Evolutionary conservation across 64 coral and sea anemone species (phyloP), one percentile per base, ranked within the genome.

Genomic region (Montipora foliosa): DNA sequence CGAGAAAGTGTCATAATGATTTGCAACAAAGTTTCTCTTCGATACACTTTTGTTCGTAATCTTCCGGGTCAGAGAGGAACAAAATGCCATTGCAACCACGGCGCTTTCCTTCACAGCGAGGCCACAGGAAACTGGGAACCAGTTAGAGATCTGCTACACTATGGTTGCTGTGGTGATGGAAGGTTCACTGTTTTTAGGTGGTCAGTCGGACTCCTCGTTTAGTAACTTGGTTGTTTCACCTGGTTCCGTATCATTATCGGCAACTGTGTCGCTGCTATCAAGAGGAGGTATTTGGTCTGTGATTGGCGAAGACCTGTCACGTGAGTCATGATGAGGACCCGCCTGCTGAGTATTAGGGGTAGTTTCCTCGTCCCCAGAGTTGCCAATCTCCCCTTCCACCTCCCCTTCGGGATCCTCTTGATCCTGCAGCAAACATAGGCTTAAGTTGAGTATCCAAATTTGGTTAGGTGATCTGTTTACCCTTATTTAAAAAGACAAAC

Each of bases 51-150:
- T 72, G 66, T 51, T 19, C 19, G 19, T 50, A 59, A 71, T 9
- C 17, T 13, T 16, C 62, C 67, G 82, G 45, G 82, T 86, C 82
- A 86, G 37, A 86, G 66, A 17, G 25, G 17, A 45, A 72, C 66
- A 86, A 86, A 37, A 86, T 86, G 82, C 82, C 82, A 86, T 48
- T 71, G 82, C 67, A 72, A 71, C 82, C 82, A 86, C 9, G 82
- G 64, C 62, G 62, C 47, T 22, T 46, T 70, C 37, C 62, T 71
- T 86, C 66, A 19, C 20, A n/a, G 66, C 58, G 19, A 50, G 49
- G 44, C 66, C 82, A 51, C 17, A 68, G 16, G 11, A 66, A 72
- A 62, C 64, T 50, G 82, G 47, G 24, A 47, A n/a, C 58, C 59
- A 67, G 60, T 53, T 71, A 46, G 11, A 76, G 24, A 76, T 76